Percentiles rank a stretch among this genome's conserved stretches.
Evolutionary conservation across 2,888 invertebrate genomes (phyloP).

Genomic region (Noctuana brunneofusca): DNA sequence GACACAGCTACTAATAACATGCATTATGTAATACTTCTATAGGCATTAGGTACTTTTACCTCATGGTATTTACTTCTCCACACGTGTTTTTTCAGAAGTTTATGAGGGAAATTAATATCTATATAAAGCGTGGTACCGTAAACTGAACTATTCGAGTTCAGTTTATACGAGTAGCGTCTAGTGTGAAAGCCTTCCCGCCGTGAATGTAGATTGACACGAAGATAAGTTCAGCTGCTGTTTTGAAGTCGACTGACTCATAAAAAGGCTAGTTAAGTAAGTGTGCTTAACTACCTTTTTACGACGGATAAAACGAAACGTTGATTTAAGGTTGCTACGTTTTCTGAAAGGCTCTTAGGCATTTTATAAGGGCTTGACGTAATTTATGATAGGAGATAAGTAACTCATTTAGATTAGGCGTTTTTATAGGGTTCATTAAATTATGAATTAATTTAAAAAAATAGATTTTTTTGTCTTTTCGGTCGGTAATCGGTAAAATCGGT

Average conservation of each 20-base stretch:
- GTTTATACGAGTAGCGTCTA: background rate
- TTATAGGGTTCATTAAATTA: background rate
- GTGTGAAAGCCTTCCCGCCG: conserved; percentile 5
- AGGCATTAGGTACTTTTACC: too few relatives aligned
- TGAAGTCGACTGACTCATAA: conserved; percentile 9
- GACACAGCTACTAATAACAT: too few relatives aligned
- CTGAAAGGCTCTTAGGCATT: background rate
- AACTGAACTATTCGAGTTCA: background rate
- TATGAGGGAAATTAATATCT: too few relatives aligned
- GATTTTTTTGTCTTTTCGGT: too few relatives aligned
- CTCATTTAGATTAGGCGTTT: background rate
- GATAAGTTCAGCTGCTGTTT: conserved; percentile 18
- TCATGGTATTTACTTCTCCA: too few relatives aligned
- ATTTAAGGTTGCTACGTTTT: conserved; percentile 9
- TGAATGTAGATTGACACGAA: conserved; percentile 15
- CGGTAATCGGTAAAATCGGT: too few relatives aligned
- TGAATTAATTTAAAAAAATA: too few relatives aligned
- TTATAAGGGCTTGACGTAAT: conserved; percentile 3
- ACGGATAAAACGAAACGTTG: conserved; percentile 11
- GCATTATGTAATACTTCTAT: too few relatives aligned
- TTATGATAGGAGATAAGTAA: background rate
- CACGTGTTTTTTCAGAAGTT: too few relatives aligned
- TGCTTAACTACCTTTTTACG: conserved; percentile 4
- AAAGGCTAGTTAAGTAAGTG: conserved; percentile 10
- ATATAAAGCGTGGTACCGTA: too few relatives aligned